A percentile compares a stretch with the other conserved stretches of the same genome.
These are phyloP conservation scores for Cerastis leucographa DNA, from an alignment of 2,888 invertebrate genomes.

Conservation along the genomic window DNA sequence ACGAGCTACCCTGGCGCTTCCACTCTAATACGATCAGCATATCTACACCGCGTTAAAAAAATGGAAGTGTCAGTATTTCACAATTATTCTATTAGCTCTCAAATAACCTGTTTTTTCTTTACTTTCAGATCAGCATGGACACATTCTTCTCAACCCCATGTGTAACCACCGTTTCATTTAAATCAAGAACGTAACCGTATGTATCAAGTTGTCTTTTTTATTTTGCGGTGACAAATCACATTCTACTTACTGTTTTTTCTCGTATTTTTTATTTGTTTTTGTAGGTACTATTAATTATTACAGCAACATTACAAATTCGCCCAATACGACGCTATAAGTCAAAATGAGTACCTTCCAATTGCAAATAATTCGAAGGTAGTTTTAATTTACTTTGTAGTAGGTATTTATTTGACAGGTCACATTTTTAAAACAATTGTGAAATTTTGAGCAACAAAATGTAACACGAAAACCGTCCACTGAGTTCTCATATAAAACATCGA, in stretches of 20 bases:
- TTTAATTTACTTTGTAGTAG: not conserved
- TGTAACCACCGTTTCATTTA: conserved; percentile 17
- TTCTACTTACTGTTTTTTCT: too few relatives aligned
- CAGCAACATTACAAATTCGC: too few relatives aligned
- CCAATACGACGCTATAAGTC: too few relatives aligned
- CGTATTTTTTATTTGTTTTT: too few relatives aligned
- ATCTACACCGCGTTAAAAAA: not conserved
- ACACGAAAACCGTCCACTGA: not conserved
- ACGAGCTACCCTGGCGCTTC: too few relatives aligned
- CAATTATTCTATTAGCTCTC: not conserved
- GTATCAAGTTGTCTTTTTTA: conserved; percentile 16
- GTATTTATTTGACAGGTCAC: not conserved
- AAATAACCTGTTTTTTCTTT: conserved; percentile 16
- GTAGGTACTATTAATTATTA: too few relatives aligned
- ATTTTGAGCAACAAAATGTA: not conserved
- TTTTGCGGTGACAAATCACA: not conserved
- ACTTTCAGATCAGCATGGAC: conserved; percentile 41
- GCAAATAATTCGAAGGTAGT: not conserved
- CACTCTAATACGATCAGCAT: not conserved
- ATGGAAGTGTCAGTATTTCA: not conserved
- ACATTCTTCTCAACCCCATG: conserved; percentile 5
- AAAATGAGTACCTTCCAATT: too few relatives aligned
- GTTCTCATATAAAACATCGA: not conserved
- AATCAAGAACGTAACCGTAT: conserved; percentile 45
- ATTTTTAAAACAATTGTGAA: not conserved